phyloP scores from a whole-genome alignment of 2,113 vertebrate species.

The Aegypius monachus region DNA sequence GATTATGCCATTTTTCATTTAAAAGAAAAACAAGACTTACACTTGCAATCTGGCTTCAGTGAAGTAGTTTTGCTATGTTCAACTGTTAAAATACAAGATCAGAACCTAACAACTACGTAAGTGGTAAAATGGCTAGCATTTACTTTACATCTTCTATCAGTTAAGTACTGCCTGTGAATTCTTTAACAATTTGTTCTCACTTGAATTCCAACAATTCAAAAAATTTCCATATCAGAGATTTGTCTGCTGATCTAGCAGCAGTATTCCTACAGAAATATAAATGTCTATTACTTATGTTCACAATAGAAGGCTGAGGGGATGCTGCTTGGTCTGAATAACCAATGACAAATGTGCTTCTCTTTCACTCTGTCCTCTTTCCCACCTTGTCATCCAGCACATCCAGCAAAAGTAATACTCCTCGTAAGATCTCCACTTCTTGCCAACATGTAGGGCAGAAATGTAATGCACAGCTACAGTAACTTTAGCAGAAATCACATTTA shows the following conservation, averaged over 20 bases:
- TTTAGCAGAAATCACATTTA: background rate
- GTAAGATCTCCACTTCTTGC: background rate
- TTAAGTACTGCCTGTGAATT: background rate
- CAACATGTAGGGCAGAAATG: background rate
- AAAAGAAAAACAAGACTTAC: background rate
- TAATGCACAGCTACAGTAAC: background rate
- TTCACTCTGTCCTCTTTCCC: background rate
- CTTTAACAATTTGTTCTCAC: background rate
- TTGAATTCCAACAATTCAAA: background rate
- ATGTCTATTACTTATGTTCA: background rate
- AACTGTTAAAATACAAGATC: background rate
- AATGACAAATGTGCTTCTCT: background rate
- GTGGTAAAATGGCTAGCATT: background rate
- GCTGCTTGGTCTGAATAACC: background rate
- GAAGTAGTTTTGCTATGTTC: background rate
- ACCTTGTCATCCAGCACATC: background rate
- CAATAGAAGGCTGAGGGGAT: background rate
- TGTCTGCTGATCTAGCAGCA: background rate
- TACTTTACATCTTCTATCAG: background rate
- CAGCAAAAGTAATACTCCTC: background rate
- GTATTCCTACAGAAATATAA: background rate
- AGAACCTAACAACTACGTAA: background rate
- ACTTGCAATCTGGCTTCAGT: background rate
- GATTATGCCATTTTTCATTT: background rate
- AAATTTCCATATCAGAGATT: background rate